Evolutionary conservation across 2,888 invertebrate species (phyloP), one percentile per base, ranked within the genome.

Genomic region (Frankliniella intonsa): DNA sequence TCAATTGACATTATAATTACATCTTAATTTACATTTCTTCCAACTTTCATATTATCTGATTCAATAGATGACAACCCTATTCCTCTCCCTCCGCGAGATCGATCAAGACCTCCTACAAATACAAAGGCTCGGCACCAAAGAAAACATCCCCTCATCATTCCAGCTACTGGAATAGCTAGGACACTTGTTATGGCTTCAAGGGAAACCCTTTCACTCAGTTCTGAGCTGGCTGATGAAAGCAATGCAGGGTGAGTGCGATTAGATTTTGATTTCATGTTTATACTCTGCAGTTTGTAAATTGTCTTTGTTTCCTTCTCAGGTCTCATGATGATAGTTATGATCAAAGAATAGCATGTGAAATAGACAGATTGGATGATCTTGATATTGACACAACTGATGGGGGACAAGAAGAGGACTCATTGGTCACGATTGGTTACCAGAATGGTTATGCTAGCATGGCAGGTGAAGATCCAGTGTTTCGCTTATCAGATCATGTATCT

Each of bases 81-180:
- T 84, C 95, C 95, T 0, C 88, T 96, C 84, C 95, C 95, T 0
- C 95, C 95, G 0, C 90, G 94, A 84, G 94, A 94, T 86, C 89
- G 93, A 38, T 91, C 91, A 49, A 92, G 92, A 86, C 86, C 87
- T 22, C 85, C 86, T 0, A 90, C 91, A 84, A 90, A 92, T 14
- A 90, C 89, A 55, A 91, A 94, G 86, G 91, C 92, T 0, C 89
- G 95, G 19, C 95, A 95, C 86, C 93, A 94, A 82, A 90, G 95
- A 69, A 95, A 94, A 86, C 93, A 95, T 89, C 95, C 95, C 0
- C 88, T 96, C 65, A 92, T 95, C 81, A 93, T 95, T 85, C 94
- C 94, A 5, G 69, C 69, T 22, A 76, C 12, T 76, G 69, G 69
- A 22, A 25, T 76, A 25, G 22, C 69, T 25, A 91, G 85, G 27